Evolutionary conservation across 2,113 vertebrate species (phyloP).

Genomic region (Circaetus gallicus): DNA sequence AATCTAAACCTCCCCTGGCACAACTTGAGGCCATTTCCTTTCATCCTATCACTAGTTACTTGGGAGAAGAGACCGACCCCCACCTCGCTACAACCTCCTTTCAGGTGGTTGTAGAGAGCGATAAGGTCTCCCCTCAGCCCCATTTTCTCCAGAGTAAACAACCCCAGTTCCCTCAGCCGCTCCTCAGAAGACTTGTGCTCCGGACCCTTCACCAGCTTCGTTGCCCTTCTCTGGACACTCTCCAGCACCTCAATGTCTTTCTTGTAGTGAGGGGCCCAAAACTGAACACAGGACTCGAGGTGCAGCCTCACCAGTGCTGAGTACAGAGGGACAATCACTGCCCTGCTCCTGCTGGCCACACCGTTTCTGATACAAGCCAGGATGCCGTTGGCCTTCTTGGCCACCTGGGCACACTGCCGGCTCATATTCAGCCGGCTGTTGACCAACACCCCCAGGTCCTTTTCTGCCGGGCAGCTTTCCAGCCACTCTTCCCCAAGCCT

Average conservation of each 20-base stretch:
- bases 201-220: background rate
- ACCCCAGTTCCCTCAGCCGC: background rate
- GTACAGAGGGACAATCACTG: fast-evolving
- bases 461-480: background rate
- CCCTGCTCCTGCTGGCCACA: background rate
- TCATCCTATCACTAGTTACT: background rate
- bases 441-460: background rate
- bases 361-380: background rate
- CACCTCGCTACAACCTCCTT: fast-evolving
- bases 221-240: background rate
- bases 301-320: background rate
- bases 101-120: background rate
- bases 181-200: background rate
- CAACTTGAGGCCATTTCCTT: background rate
- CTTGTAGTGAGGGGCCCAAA: background rate
- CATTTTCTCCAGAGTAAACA: background rate
- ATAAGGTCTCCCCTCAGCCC: background rate
- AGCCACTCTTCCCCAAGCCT: background rate
- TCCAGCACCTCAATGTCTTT: background rate
- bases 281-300: background rate
- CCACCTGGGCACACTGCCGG: background rate
- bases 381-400: background rate
- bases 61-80: fast-evolving
- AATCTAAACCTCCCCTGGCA: fast-evolving
- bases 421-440: fast-evolving